phyloP scores from a whole-genome alignment of 2,888 invertebrate genomes.

The Gortyna flavago region DNA sequence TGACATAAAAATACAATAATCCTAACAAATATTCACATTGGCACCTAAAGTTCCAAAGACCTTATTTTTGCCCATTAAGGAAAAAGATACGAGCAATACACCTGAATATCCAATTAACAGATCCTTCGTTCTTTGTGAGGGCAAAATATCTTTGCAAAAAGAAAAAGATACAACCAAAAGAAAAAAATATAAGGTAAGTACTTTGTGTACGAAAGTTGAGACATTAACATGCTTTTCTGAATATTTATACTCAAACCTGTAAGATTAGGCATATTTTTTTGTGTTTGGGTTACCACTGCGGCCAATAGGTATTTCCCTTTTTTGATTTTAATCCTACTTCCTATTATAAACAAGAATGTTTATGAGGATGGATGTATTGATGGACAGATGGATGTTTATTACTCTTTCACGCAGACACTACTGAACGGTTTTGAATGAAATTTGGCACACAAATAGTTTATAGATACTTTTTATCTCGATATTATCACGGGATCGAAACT shows the following conservation, averaged over 20 bases:
- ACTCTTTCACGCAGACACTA: too few species aligned
- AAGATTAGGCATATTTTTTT: too few species aligned
- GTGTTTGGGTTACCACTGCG: background rate
- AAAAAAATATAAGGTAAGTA: conserved; percentile 8
- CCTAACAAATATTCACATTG: background rate
- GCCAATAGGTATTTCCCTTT: background rate
- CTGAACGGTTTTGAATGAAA: too few species aligned
- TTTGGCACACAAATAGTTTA: too few species aligned
- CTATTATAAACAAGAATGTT: too few species aligned
- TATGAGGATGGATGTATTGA: too few species aligned
- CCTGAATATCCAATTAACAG: conserved; percentile 51
- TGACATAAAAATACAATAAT: background rate
- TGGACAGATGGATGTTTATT: too few species aligned
- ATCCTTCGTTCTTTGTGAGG: conserved; percentile 15
- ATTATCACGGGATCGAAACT: too few species aligned
- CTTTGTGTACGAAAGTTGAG: background rate
- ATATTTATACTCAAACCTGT: background rate
- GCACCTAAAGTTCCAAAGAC: background rate
- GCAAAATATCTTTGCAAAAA: conserved; percentile 24
- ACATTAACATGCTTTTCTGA: conserved; percentile 4
- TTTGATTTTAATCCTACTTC: too few species aligned
- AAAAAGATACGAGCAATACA: conserved; percentile 16
- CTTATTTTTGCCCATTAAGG: conserved; percentile 31
- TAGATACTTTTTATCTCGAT: too few species aligned
- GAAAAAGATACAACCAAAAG: conserved; percentile 23